Evolutionary conservation across 2,797 vertebrate species (phyloP), one percentile per base, ranked within the genome.

Genomic region (Amblyraja radiata): DNA sequence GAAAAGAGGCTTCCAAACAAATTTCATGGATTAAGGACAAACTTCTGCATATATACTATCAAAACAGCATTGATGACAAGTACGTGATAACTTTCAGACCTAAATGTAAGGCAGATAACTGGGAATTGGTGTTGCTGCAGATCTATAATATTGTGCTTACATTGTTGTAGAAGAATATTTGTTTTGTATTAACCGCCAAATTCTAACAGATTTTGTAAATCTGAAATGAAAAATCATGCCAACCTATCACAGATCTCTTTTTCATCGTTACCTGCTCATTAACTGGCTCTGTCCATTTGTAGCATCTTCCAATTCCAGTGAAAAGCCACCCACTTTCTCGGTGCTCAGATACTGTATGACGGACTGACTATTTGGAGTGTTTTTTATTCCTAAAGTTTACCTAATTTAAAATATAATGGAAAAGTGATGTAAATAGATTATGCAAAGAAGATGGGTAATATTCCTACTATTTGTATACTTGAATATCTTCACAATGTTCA

Each of bases 1-100:
- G 99, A 93, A 97, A 98, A 94, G 98, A 99, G 94, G 97, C 98
- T 23, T 96, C 98, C 83, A 98, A 99, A 94, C 98, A 99, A 95
- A 99, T 99, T 95, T 97, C 98, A 68, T 99, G 99, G 98, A 98
- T 99, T 95, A 99, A 99, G 96, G 98, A 99, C 96, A 99, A 99
- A 94, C 96, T 99, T 93, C 96, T 99, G 6, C 99, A 99, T 93
- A 99, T 99, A 96, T 99, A 99, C 96, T 99, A 99, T 95, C 99
- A 99, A 96, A 99, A 99, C 96, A 99, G 98, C 96, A 99, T 99
- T 77, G 98, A 99, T 93, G 99, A 99, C 95, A 96, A 98, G 99
- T 99, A 95, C 95, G 97, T 96, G 84, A 68, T 65, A 36, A 65
- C 63, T 68, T 36, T 88, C 21, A n/a, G n/a, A 63, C 6, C 6